Percentiles rank a stretch among this genome's conserved stretches.
Conservation (phyloP, 2,797 vertebrate genomes). For the Gadopsis bispinosus region DNA sequence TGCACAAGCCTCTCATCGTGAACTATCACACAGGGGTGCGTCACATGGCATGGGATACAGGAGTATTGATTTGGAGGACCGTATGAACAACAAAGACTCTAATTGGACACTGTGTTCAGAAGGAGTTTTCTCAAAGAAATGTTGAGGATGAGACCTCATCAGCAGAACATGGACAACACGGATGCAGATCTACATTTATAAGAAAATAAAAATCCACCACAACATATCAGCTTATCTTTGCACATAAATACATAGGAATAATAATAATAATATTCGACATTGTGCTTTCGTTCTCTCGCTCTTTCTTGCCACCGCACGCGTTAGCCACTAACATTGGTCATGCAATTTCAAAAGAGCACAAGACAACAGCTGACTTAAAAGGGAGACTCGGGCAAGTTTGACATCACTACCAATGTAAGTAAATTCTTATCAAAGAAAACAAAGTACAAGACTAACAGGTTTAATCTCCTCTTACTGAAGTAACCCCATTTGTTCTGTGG, state of each 20-base stretch:
- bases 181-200: conserved; percentile 82
- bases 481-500: not conserved
- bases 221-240: conserved; percentile 86
- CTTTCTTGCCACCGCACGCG: conserved; percentile 53
- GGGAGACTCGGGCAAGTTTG: conserved; percentile 62
- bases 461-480: conserved; percentile 14
- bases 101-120: conserved; percentile 60
- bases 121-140: conserved; percentile 41
- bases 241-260: conserved; percentile 85
- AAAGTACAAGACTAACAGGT: not conserved
- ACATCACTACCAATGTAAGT: conserved; percentile 49
- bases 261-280: conserved; percentile 79
- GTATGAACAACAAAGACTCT: conserved; percentile 60
- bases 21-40: conserved; percentile 54
- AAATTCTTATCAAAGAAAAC: conserved; percentile 13
- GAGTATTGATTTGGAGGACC: conserved; percentile 51
- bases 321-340: conserved; percentile 74
- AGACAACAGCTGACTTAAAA: conserved; percentile 70
- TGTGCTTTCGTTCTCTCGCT: conserved; percentile 79
- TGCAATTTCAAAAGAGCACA: conserved; percentile 77
- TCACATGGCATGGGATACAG: conserved; percentile 68
- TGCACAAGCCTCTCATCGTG: conserved; percentile 51
- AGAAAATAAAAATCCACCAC: conserved; percentile 80
- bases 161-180: conserved; percentile 76
- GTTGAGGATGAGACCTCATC: conserved; percentile 62